These are phyloP conservation scores for Zaprionus nigranus DNA, from an alignment of 1,140 invertebrate genomes.

Conservation along the genomic window DNA sequence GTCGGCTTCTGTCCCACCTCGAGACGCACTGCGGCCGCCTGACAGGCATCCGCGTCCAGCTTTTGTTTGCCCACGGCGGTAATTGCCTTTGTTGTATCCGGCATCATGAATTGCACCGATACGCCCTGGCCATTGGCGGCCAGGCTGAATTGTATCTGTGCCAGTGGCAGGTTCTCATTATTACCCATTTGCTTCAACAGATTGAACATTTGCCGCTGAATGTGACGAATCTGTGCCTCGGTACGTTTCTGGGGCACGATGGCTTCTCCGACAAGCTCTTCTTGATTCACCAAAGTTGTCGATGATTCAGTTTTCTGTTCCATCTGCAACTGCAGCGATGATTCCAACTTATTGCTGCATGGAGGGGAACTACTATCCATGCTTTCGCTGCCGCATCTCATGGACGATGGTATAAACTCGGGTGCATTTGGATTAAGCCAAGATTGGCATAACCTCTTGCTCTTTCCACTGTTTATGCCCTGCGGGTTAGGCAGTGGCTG, in stretches of 20 bases:
- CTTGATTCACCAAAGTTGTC: conserved; percentile 33
- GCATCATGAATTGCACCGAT: conserved; percentile 47
- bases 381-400: conserved; percentile 6
- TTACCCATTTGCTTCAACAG: conserved; percentile 55
- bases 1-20: conserved; percentile 13
- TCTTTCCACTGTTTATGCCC: not conserved
- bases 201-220: conserved; percentile 51
- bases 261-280: conserved; percentile 16
- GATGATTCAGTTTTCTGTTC: conserved; percentile 21
- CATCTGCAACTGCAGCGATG: too few relatives aligned
- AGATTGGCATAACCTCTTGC: conserved; percentile 2
- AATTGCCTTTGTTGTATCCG: not conserved
- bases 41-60: conserved; percentile 9
- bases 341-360: not conserved
- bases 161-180: conserved; percentile 46
- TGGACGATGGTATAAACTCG: conserved; percentile 59
- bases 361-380: not conserved
- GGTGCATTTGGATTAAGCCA: conserved; percentile 59
- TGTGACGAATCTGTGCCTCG: conserved; percentile 6
- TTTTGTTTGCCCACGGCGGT: not conserved
- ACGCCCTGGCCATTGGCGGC: conserved; percentile 48
- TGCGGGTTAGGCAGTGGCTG: conserved; percentile 12
- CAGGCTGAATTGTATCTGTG: conserved; percentile 40
- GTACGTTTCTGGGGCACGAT: not conserved
- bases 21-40: conserved; percentile 28